These are phyloP conservation scores for Limosa lapponica DNA, from an alignment of 2,797 vertebrate species.

Conservation along the genomic window DNA sequence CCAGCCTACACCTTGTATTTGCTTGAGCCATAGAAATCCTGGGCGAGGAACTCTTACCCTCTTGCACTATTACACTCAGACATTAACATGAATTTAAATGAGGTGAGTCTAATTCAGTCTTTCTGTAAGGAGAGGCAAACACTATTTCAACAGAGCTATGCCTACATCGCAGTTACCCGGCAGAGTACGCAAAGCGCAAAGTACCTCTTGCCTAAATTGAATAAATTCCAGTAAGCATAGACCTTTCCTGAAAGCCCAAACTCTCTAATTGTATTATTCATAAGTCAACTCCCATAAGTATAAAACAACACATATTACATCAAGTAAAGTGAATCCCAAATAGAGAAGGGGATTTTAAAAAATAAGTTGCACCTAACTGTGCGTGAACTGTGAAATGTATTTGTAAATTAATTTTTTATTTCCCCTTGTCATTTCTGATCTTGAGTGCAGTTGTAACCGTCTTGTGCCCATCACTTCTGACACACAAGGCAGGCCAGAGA, in stretches of 20 bases:
- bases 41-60: not conserved
- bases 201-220: not conserved
- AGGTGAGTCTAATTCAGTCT: not conserved
- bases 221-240: not conserved
- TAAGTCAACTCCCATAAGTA: not conserved
- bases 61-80: not conserved
- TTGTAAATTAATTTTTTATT: slow-evolving; percentile 61
- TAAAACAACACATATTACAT: not conserved
- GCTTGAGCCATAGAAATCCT: not conserved
- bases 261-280: slow-evolving; percentile 42
- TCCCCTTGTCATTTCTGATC: not conserved
- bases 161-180: not conserved
- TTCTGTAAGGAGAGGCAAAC: not conserved
- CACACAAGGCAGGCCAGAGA: not conserved
- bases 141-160: not conserved
- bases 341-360: not conserved
- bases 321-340: slow-evolving; percentile 31
- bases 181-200: not conserved
- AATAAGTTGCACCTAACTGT: slow-evolving; percentile 14
- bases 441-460: not conserved
- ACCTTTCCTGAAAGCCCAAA: not conserved
- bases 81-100: not conserved
- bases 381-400: not conserved
- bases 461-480: not conserved
- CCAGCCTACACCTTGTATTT: not conserved